Conservation (phyloP, 1,140 invertebrate species). For the Charaxes varanes region DNA sequence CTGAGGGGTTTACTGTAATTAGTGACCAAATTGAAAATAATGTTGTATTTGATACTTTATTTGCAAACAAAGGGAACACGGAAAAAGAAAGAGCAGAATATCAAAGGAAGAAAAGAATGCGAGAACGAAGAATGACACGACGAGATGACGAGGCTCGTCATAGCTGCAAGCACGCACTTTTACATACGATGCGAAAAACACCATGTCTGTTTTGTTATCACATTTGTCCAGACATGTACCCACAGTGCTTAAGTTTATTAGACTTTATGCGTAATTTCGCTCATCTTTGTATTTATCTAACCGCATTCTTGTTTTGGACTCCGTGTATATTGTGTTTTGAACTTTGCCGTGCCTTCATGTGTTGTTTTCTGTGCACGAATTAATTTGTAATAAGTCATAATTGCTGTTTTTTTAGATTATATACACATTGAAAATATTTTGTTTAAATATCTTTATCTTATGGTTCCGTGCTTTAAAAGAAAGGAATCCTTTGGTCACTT, state of each 20-base stretch:
- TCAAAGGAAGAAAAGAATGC: conserved; percentile 21
- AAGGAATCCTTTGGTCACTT: no score
- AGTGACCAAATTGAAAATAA: conserved; percentile 31
- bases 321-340: conserved; percentile 42
- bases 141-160: conserved; percentile 28
- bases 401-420: conserved; percentile 8
- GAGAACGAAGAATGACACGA: conserved; percentile 31
- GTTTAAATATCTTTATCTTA: no score
- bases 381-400: conserved; percentile 16
- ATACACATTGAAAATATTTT: no score
- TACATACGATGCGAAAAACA: conserved; percentile 39
- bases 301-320: conserved; percentile 40
- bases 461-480: no score
- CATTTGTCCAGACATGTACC: conserved; percentile 40
- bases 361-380: conserved; percentile 34
- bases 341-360: conserved; percentile 30
- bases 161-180: conserved; percentile 33
- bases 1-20: conserved; percentile 27
- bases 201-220: conserved; percentile 46
- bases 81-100: conserved; percentile 22
- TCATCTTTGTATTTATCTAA: conserved; percentile 29
- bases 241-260: conserved; percentile 32
- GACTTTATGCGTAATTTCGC: conserved; percentile 26
- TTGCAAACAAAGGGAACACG: conserved; percentile 30
- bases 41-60: conserved; percentile 21